These are phyloP conservation scores for Acronicta leporina DNA, from an alignment of 2,888 invertebrate species.

Conservation along the genomic window DNA sequence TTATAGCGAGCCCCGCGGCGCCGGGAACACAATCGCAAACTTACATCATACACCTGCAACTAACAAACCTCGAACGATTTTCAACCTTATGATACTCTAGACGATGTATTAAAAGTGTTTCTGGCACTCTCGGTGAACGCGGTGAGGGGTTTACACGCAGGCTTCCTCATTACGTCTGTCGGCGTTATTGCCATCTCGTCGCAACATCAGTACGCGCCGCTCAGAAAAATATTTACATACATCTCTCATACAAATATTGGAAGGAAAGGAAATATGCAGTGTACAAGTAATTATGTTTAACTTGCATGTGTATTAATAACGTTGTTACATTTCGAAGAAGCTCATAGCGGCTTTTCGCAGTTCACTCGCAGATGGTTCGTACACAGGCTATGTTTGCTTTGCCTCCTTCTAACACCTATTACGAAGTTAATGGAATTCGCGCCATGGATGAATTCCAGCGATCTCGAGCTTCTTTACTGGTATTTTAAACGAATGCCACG, in stretches of 20 bases:
- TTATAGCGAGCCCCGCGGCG: constrained; percentile 82
- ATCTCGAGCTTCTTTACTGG: constrained; percentile 20
- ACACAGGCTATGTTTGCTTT: constrained; percentile 35
- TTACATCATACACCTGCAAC: constrained; percentile 65
- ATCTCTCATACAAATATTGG: constrained; percentile 74
- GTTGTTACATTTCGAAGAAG: constrained; percentile 59
- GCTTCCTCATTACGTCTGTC: constrained; percentile 84
- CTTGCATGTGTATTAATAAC: constrained; percentile 66
- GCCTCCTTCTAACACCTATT: constrained; percentile 38
- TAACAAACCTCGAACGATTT: constrained; percentile 61
- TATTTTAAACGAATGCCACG: constrained; percentile 37
- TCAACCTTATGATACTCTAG: constrained; percentile 65
- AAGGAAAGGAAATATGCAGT: constrained; percentile 58
- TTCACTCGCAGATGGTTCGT: constrained; percentile 22
- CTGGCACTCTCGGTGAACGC: constrained; percentile 46
- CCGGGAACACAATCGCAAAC: constrained; percentile 66
- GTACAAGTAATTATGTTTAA: constrained; percentile 64
- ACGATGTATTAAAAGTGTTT: constrained; percentile 38
- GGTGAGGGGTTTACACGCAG: constrained; percentile 69
- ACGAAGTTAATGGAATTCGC: constrained; percentile 42
- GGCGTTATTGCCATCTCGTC: constrained; percentile 79
- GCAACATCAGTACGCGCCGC: constrained; percentile 79
- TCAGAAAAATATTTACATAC: constrained; percentile 84
- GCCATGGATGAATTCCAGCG: constrained; percentile 23
- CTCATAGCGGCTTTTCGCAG: constrained; percentile 52